Evolutionary conservation across 2,797 vertebrate genomes (phyloP).

Genomic region (Sebastes glaucus): DNA sequence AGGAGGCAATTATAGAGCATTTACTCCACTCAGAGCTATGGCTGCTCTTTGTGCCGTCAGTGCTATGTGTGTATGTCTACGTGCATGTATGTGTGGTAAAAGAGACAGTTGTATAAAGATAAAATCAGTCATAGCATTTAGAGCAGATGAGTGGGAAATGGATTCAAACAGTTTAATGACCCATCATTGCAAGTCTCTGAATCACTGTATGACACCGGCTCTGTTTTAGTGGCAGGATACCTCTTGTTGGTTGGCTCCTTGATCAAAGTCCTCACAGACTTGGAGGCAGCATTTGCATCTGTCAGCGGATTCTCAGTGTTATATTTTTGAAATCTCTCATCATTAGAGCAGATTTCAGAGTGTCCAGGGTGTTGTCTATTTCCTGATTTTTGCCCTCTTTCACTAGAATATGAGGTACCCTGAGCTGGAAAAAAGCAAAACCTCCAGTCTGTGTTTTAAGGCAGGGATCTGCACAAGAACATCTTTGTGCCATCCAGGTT

Average conservation of each 20-base stretch:
- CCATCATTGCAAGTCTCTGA: neutral
- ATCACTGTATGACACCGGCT: neutral
- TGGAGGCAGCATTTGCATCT: neutral
- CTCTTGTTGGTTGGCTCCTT: neutral
- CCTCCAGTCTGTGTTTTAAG: constrained; percentile 1
- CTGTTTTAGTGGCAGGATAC: neutral
- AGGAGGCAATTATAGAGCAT: constrained; percentile 8
- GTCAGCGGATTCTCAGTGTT: neutral
- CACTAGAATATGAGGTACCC: neutral
- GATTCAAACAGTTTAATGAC: neutral
- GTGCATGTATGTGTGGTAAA: neutral
- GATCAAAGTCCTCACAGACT: neutral
- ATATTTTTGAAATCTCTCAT: neutral
- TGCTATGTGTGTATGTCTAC: neutral
- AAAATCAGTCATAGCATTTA: neutral
- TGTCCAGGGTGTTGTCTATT: neutral
- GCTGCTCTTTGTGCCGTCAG: constrained; percentile 27
- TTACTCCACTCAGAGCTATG: constrained; percentile 8
- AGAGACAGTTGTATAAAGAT: constrained; percentile 4
- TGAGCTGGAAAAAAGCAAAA: neutral
- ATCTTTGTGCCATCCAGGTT: constrained; percentile 6
- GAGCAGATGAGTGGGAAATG: neutral
- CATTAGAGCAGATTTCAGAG: neutral
- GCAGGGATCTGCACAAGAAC: neutral
- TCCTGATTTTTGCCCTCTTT: neutral